Conservation (phyloP, 2,797 vertebrate genomes). For the Pangasius macronema region DNA sequence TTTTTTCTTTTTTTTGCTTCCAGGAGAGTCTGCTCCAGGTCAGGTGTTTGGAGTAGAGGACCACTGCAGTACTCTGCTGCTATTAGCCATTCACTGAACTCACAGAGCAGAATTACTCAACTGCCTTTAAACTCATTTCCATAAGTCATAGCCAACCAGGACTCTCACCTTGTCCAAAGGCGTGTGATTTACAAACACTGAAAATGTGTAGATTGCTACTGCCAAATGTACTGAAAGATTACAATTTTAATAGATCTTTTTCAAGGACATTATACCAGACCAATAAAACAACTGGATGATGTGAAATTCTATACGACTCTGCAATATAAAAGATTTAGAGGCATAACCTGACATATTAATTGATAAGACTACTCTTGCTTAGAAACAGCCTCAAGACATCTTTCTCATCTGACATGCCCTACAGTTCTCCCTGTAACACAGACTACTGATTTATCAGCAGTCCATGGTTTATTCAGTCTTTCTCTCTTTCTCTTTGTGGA, state of each 20-base stretch:
- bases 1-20: neutral
- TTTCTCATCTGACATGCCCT: constrained; percentile 32
- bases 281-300: constrained; percentile 10
- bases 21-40: neutral
- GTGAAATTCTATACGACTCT: neutral
- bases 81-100: constrained; percentile 37
- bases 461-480: constrained; percentile 14
- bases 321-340: constrained; percentile 8
- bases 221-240: neutral
- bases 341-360: constrained; percentile 28
- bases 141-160: constrained; percentile 14
- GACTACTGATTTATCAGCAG: constrained; percentile 42
- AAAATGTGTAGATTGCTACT: neutral
- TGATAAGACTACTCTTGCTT: constrained; percentile 24
- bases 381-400: constrained; percentile 28
- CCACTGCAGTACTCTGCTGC: neutral
- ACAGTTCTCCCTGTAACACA: constrained; percentile 25
- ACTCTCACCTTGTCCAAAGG: constrained; percentile 11
- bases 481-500: constrained; percentile 8
- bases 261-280: neutral
- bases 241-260: neutral
- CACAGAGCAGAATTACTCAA: constrained; percentile 19
- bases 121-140: constrained; percentile 4
- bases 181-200: constrained; percentile 17
- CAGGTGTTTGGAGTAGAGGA: constrained; percentile 5